phyloP scores from a whole-genome alignment of 2,888 invertebrate genomes.

The Strigamia transsilvanica region DNA sequence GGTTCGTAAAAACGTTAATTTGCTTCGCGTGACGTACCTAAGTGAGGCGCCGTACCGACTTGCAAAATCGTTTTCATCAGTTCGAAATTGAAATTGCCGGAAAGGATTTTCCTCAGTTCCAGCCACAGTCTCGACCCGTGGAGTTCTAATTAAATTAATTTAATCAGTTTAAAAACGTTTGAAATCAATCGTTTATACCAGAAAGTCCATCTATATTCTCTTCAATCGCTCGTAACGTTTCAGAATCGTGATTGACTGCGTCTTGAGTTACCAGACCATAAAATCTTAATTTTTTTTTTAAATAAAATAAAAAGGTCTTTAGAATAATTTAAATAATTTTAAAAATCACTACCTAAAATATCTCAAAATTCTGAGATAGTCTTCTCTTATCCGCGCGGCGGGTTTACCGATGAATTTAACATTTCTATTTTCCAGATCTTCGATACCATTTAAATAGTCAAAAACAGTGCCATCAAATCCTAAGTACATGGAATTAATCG shows the following conservation, averaged over 20 bases:
- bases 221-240: constrained; percentile 78
- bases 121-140: constrained; percentile 97
- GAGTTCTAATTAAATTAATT: constrained; percentile 69
- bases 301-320: not conserved
- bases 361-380: constrained; percentile 91
- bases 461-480: constrained; percentile 89
- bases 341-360: constrained; percentile 66
- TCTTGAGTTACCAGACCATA: constrained; percentile 84
- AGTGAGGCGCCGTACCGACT: constrained; percentile 75
- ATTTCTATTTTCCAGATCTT: constrained; percentile 80
- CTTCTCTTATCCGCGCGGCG: constrained; percentile 86
- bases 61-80: constrained; percentile 78
- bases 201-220: constrained; percentile 76
- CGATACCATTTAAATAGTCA: constrained; percentile 95
- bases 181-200: constrained; percentile 58
- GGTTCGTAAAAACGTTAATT: not conserved
- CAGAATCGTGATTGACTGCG: constrained; percentile 77
- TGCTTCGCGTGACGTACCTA: constrained; percentile 70
- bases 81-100: constrained; percentile 81
- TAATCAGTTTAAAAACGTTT: not conserved
- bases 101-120: constrained; percentile 87
- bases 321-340: not conserved
- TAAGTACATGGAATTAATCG: constrained; percentile 97
- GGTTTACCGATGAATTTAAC: constrained; percentile 95
- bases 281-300: constrained; percentile 72